These are phyloP conservation scores for Brachionus koreanus DNA, from an alignment of 1,140 invertebrate species.

Conservation along the genomic window DNA sequence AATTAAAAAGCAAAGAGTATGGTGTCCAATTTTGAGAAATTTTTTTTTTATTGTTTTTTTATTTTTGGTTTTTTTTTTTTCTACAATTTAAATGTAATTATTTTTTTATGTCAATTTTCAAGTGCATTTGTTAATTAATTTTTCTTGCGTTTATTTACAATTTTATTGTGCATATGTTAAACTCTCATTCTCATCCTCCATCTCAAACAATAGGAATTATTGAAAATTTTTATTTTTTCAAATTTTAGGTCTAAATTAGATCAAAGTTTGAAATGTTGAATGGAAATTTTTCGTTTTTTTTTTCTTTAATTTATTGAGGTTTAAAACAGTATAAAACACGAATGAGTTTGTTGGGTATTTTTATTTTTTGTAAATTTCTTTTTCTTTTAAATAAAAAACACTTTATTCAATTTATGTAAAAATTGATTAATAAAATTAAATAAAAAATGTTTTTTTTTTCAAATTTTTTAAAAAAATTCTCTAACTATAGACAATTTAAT, in stretches of 20 bases:
- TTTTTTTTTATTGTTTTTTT: too few relatives aligned
- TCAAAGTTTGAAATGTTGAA: background rate
- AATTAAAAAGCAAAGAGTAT: background rate
- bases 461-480: too few relatives aligned
- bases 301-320: background rate
- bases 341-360: background rate
- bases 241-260: slow-evolving; percentile 12
- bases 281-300: background rate
- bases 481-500: too few relatives aligned
- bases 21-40: background rate
- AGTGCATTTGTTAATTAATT: slow-evolving; percentile 7
- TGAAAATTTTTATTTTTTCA: background rate
- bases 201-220: background rate
- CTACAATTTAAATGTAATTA: background rate
- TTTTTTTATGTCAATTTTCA: background rate
- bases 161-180: too few relatives aligned
- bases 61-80: background rate
- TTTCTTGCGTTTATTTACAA: background rate
- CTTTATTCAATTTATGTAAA: too few relatives aligned
- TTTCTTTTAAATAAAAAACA: background rate
- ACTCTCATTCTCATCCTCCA: background rate
- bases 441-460: too few relatives aligned
- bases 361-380: background rate
- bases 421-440: too few relatives aligned
- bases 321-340: background rate